Percentiles rank a stretch among this genome's conserved stretches.
These are phyloP conservation scores for Cavia porcellus DNA, from an alignment of 2,113 vertebrate species.

Conservation along the genomic window DNA sequence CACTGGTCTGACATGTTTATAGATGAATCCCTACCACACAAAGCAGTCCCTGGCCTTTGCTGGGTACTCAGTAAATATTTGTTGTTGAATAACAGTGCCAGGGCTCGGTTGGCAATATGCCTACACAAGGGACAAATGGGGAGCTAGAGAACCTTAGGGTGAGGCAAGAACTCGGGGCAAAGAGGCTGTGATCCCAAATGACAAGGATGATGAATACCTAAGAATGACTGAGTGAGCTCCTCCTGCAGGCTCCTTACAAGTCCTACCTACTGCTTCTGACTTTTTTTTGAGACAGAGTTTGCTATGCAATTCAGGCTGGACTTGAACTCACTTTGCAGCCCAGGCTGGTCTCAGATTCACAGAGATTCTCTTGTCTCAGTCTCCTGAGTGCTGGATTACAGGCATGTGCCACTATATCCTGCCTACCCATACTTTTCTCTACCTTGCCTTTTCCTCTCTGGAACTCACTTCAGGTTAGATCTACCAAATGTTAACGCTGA, in stretches of 20 bases:
- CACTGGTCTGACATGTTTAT: background rate
- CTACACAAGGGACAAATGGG: background rate
- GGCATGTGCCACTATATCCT: background rate
- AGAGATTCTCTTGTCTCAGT: background rate
- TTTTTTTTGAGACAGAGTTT: background rate
- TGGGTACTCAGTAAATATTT: background rate
- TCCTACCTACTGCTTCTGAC: background rate
- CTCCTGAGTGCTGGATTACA: background rate
- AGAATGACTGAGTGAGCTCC: background rate
- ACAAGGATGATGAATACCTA: background rate
- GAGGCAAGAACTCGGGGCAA: background rate
- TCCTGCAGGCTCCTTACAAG: background rate
- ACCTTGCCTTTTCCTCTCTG: background rate
- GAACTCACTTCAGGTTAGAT: background rate
- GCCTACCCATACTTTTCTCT: background rate
- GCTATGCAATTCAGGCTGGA: background rate
- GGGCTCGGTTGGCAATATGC: background rate
- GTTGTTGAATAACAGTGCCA: background rate
- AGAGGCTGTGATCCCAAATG: background rate
- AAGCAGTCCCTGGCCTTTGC: background rate
- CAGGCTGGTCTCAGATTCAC: background rate
- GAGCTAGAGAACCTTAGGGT: background rate
- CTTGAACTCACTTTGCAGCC: background rate
- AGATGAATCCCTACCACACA: no score
- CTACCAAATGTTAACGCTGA: background rate